Percentiles rank a stretch among this genome's conserved stretches.
phyloP scores from a whole-genome alignment of 2,888 invertebrate species.

The Dioctria linearis region DNA sequence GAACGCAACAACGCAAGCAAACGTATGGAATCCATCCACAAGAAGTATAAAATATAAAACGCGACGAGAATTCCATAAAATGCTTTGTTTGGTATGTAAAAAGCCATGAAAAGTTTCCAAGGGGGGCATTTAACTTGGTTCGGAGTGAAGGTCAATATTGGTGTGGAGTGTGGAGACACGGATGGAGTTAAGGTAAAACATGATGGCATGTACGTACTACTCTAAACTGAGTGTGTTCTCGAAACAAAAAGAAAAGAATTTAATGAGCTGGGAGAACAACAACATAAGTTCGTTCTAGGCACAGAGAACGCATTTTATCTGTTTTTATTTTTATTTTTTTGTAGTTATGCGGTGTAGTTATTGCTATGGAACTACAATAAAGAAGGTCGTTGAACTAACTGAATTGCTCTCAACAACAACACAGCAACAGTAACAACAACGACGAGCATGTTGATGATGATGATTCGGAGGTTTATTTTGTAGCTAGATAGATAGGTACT shows the following conservation, averaged over 20 bases:
- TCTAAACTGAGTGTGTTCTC: background rate
- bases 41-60: background rate
- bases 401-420: constrained; percentile 18
- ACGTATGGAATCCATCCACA: constrained; percentile 5
- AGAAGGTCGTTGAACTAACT: constrained; percentile 36
- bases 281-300: constrained; percentile 39
- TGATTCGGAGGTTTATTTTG: background rate
- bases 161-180: constrained; percentile 21
- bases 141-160: constrained; percentile 38
- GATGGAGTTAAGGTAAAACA: constrained; percentile 6
- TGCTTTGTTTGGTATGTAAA: constrained; percentile 29
- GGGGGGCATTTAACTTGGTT: constrained; percentile 33
- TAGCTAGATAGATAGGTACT: background rate
- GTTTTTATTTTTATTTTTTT: constrained; percentile 27
- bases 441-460: background rate
- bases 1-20: background rate
- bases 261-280: constrained; percentile 20
- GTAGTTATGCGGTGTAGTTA: constrained; percentile 34
- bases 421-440: background rate
- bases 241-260: constrained; percentile 10
- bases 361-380: constrained; percentile 32
- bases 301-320: constrained; percentile 1
- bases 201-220: background rate
- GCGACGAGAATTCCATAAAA: constrained; percentile 30
- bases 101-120: constrained; percentile 32